Percentiles rank a stretch among this genome's conserved stretches.
Evolutionary conservation across 2,113 vertebrate species (phyloP).

Genomic region (Anoplopoma fimbria): DNA sequence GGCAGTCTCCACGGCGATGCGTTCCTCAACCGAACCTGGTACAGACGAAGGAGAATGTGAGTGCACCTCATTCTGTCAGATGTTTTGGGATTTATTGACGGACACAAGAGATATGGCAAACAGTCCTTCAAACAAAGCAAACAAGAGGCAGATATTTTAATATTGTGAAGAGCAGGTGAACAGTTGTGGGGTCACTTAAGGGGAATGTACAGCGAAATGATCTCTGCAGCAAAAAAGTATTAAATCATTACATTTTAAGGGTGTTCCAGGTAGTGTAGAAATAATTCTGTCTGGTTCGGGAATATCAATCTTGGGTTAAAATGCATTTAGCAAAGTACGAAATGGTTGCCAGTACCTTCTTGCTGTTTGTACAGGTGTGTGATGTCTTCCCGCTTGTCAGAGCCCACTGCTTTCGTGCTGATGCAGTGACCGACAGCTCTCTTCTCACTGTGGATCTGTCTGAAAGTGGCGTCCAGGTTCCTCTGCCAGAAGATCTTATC

Average conservation of each 20-base stretch:
- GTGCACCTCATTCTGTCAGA: background rate
- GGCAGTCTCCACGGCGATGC: constrained; percentile 90
- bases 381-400: constrained; percentile 84
- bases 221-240: background rate
- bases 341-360: constrained; percentile 82
- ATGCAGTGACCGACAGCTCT: constrained; percentile 89
- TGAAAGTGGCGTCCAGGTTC: constrained; percentile 84
- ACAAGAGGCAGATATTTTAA: constrained; percentile 16
- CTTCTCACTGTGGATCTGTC: constrained; percentile 87
- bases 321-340: constrained; percentile 2
- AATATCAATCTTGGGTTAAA: background rate
- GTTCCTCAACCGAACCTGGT: constrained; percentile 85
- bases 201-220: constrained; percentile 13
- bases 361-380: constrained; percentile 89
- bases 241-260: constrained; percentile 18
- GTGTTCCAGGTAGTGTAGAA: background rate
- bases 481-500: constrained; percentile 93
- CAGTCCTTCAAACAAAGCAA: constrained; percentile 28
- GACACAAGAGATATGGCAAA: background rate
- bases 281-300: background rate
- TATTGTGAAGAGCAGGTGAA: constrained; percentile 1
- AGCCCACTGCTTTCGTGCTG: constrained; percentile 90
- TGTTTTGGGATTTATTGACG: constrained; percentile 31
- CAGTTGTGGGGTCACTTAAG: background rate
- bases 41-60: constrained; percentile 7